Percentiles rank a stretch among this genome's conserved stretches.
Conservation (phyloP, 1,140 invertebrate species). For the Lepidotrigona ventralis region DNA sequence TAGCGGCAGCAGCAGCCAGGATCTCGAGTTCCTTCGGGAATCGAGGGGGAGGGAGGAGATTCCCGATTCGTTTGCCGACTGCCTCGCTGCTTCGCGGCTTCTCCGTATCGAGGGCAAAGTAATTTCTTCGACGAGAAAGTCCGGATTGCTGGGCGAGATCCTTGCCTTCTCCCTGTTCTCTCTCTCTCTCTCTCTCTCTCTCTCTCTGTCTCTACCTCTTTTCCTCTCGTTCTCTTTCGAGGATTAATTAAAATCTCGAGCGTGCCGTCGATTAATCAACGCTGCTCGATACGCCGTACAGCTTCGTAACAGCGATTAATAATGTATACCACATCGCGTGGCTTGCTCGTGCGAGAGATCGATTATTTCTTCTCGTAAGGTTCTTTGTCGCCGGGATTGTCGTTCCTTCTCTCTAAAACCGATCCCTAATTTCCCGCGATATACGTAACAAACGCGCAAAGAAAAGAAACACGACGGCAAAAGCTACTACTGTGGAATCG, state of each 20-base stretch:
- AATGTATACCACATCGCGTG: slow-evolving; percentile 53
- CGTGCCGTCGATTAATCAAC: slow-evolving; percentile 64
- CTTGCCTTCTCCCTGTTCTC: not conserved
- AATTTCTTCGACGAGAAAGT: slow-evolving; percentile 61
- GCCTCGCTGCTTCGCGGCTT: slow-evolving; percentile 30
- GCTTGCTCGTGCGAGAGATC: slow-evolving; percentile 30
- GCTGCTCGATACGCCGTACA: slow-evolving; percentile 57
- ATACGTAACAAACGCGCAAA: not conserved
- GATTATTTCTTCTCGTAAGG: slow-evolving; percentile 13
- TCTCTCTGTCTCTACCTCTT: not conserved
- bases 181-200: not conserved
- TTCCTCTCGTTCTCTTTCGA: slow-evolving; percentile 30
- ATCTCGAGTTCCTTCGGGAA: slow-evolving; percentile 62
- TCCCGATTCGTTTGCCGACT: slow-evolving; percentile 57
- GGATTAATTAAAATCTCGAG: slow-evolving; percentile 66
- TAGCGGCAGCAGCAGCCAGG: not conserved
- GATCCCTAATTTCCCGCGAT: not conserved
- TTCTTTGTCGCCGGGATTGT: not conserved
- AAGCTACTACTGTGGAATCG: not conserved
- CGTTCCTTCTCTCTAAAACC: not conserved
- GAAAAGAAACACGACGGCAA: not conserved
- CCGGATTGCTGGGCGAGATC: slow-evolving; percentile 30
- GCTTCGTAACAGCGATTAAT: slow-evolving; percentile 61
- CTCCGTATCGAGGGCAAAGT: slow-evolving; percentile 56
- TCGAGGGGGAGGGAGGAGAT: slow-evolving; percentile 34